Percentiles rank a stretch among this genome's conserved stretches.
phyloP scores from a whole-genome alignment of 2,888 invertebrate genomes.

The Rhorus exstirpatorius region DNA sequence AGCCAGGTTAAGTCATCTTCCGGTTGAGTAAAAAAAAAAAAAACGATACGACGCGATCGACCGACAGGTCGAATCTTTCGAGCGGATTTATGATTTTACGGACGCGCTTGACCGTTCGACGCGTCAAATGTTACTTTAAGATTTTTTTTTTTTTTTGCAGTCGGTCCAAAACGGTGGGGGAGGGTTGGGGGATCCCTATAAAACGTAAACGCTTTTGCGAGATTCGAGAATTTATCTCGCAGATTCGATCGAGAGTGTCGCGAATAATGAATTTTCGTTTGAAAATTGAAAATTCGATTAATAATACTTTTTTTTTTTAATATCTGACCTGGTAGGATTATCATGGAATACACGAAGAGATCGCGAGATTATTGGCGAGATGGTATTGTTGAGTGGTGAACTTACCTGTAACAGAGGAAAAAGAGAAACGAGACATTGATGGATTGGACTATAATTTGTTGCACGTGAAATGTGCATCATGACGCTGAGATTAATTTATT shows the following conservation, averaged over 20 bases:
- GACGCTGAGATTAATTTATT: no score
- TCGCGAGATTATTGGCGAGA: constrained; percentile 46
- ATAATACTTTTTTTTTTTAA: constrained; percentile 1
- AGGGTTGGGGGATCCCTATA: neutral
- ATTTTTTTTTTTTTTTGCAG: constrained; percentile 5
- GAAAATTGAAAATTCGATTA: neutral
- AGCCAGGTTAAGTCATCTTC: constrained; percentile 70
- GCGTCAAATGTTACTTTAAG: no score
- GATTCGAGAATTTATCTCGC: neutral
- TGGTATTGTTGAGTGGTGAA: constrained; percentile 67
- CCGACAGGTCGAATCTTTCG: constrained; percentile 50
- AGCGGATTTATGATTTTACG: constrained; percentile 27
- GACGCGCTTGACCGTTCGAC: constrained; percentile 39
- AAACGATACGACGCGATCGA: constrained; percentile 64
- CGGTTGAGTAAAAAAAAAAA: constrained; percentile 71
- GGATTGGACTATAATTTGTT: no score
- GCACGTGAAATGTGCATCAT: no score
- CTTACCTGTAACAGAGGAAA: constrained; percentile 78
- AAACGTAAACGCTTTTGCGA: neutral
- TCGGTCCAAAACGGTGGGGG: no score
- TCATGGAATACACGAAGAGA: constrained; percentile 66
- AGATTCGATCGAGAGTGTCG: neutral
- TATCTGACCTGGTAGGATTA: constrained; percentile 72
- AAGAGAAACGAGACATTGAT: constrained; percentile 22
- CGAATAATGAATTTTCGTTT: neutral